Percentiles rank a stretch among this genome's conserved stretches.
Conservation (phyloP, 2,113 vertebrate genomes). For the Neodontobutis hainanensis region DNA sequence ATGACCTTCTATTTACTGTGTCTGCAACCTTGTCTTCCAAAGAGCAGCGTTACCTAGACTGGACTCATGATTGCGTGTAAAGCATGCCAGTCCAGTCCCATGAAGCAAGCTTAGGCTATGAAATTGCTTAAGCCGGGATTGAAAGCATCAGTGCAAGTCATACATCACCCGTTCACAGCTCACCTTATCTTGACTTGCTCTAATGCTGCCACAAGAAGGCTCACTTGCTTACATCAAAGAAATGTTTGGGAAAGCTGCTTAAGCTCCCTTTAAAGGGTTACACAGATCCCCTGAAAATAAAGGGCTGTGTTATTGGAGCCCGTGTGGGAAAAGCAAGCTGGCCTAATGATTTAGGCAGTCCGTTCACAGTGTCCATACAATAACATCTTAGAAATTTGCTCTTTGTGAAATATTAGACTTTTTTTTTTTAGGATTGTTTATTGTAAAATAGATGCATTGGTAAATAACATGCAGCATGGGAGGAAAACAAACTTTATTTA, state of each 20-base stretch:
- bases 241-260: slow-evolving; percentile 65
- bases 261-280: slow-evolving; percentile 74
- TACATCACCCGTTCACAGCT: slow-evolving; percentile 72
- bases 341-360: slow-evolving; percentile 46
- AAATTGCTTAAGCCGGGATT: slow-evolving; percentile 75
- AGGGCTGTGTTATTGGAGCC: slow-evolving; percentile 38
- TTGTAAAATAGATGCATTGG: not conserved
- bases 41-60: slow-evolving; percentile 32
- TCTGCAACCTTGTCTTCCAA: not conserved
- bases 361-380: slow-evolving; percentile 35
- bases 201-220: slow-evolving; percentile 66
- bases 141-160: slow-evolving; percentile 68
- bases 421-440: too few relatives aligned
- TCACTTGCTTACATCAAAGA: slow-evolving; percentile 78
- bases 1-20: not conserved
- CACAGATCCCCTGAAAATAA: slow-evolving; percentile 63
- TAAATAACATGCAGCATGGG: slow-evolving; percentile 32
- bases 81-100: slow-evolving; percentile 37
- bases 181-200: slow-evolving; percentile 75
- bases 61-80: slow-evolving; percentile 49
- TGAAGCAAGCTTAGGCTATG: slow-evolving; percentile 61
- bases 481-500: slow-evolving; percentile 90
- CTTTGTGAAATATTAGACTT: not conserved
- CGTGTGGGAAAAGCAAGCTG: slow-evolving; percentile 72
- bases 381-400: slow-evolving; percentile 10